Percentiles rank a stretch among this genome's conserved stretches.
These are phyloP conservation scores for Atrichornis clamosus DNA, from an alignment of 2,113 vertebrate genomes.

Conservation along the genomic window DNA sequence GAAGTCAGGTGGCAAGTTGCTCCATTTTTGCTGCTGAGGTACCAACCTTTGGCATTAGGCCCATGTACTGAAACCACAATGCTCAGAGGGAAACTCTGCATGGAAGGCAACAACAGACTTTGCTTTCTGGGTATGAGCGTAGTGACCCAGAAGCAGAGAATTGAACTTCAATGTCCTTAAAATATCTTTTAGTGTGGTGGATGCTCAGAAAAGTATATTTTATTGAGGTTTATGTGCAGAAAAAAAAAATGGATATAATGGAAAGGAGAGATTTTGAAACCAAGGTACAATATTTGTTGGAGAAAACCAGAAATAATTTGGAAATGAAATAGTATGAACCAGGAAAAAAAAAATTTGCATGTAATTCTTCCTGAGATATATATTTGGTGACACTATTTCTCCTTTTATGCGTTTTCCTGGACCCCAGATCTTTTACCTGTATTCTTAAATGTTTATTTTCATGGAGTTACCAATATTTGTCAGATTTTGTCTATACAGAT, in stretches of 20 bases:
- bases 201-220: neutral
- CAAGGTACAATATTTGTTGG: neutral
- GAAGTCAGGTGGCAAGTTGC: neutral
- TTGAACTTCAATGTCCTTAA: conserved; percentile 30
- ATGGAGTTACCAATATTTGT: neutral
- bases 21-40: neutral
- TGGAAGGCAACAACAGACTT: conserved; percentile 9
- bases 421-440: neutral
- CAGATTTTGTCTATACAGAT: neutral
- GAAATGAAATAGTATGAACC: neutral
- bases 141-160: conserved; percentile 46
- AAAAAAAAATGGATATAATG: rapidly evolving
- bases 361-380: neutral
- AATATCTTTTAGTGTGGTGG: neutral
- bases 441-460: neutral
- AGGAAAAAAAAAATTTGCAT: neutral
- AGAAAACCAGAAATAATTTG: neutral
- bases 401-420: neutral
- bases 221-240: neutral
- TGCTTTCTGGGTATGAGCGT: neutral
- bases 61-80: neutral
- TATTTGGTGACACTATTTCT: neutral
- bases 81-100: conserved; percentile 18
- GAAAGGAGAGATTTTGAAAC: neutral
- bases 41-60: conserved; percentile 5